A percentile compares a stretch with the other conserved stretches of the same genome.
Evolutionary conservation across 2,888 invertebrate species (phyloP).

Genomic region (Saturnia japonica): DNA sequence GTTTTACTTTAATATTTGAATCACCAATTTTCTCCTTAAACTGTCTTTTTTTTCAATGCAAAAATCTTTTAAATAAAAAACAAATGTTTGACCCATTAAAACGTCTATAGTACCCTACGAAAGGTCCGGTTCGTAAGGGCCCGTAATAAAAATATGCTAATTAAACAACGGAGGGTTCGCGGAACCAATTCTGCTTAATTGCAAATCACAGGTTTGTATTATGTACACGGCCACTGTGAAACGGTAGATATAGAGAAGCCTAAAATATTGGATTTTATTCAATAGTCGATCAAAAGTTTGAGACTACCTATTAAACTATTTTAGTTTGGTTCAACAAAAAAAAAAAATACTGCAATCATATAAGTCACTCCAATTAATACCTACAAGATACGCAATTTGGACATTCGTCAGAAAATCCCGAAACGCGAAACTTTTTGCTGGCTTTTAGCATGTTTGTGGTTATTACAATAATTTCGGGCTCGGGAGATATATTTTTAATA

Average conservation of each 20-base stretch:
- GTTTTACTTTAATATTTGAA: neutral
- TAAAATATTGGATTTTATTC: neutral
- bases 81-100: slow-evolving; percentile 8
- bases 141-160: slow-evolving; percentile 11
- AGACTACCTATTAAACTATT: neutral
- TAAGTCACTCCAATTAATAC: neutral
- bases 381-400: too few species aligned
- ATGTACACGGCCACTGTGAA: neutral
- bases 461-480: too few species aligned
- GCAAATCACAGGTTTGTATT: slow-evolving; percentile 8
- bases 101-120: neutral
- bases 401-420: too few species aligned
- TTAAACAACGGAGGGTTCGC: slow-evolving; percentile 4
- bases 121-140: neutral
- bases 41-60: neutral
- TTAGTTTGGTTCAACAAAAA: neutral
- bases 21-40: neutral
- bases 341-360: neutral
- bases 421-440: too few species aligned
- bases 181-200: slow-evolving; percentile 5
- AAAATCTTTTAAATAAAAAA: neutral
- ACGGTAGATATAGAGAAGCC: neutral
- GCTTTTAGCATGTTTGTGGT: too few species aligned
- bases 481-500: too few species aligned
- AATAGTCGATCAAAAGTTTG: neutral